These are phyloP conservation scores for Delphinapterus leucas DNA, from an alignment of 2,113 vertebrate genomes.

Conservation along the genomic window DNA sequence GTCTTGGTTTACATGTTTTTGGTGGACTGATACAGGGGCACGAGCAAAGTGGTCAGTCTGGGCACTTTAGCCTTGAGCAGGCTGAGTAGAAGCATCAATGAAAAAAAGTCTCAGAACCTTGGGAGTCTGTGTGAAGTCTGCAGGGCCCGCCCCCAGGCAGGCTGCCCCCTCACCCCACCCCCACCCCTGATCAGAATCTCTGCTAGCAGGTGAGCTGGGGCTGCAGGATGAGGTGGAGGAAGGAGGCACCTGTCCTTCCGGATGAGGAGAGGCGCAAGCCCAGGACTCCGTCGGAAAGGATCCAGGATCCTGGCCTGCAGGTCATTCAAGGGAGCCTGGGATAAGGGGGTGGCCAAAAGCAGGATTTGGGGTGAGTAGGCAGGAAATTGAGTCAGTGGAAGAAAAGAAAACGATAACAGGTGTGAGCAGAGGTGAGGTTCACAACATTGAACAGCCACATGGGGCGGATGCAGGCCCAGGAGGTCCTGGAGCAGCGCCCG, in stretches of 20 bases:
- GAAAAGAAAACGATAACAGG: not conserved
- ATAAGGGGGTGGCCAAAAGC: not conserved
- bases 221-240: not conserved
- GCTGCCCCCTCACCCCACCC: too few relatives aligned
- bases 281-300: not conserved
- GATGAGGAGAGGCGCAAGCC: not conserved
- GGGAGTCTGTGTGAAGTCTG: fast-evolving
- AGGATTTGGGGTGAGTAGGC: not conserved
- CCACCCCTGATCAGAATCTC: not conserved
- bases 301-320: not conserved
- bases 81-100: not conserved
- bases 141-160: fast-evolving
- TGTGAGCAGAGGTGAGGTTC: not conserved
- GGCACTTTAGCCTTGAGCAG: not conserved
- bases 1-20: not conserved
- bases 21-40: not conserved
- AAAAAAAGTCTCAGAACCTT: not conserved
- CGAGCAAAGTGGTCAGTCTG: not conserved
- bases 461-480: fast-evolving
- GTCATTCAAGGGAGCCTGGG: fast-evolving
- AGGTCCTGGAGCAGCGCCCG: not conserved
- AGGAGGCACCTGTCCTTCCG: not conserved
- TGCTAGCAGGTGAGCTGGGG: fast-evolving
- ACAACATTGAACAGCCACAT: not conserved
- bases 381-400: not conserved